Conservation (phyloP, 2,888 invertebrate species). For the Hermodice carunculata region DNA sequence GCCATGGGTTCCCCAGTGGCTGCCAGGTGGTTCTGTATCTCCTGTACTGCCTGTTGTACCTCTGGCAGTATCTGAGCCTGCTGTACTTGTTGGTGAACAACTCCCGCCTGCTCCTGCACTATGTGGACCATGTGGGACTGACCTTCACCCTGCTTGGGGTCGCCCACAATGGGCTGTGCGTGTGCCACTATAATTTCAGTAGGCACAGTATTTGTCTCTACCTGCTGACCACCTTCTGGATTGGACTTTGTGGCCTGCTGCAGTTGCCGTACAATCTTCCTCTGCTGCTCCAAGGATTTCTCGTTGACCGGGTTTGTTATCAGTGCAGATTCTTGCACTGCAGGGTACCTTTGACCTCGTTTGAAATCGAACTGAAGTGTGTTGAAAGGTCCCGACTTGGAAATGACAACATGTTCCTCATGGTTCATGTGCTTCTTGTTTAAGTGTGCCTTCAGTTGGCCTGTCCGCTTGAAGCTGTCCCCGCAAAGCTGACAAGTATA, state of each 20-base stretch:
- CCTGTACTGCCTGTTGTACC: not conserved
- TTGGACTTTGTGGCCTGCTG: too few relatives aligned
- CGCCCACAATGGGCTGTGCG: too few relatives aligned
- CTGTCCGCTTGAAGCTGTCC: conserved; percentile 56
- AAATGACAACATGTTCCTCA: conserved; percentile 17
- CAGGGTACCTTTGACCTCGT: not conserved
- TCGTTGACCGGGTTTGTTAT: too few relatives aligned
- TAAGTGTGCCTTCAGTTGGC: conserved; percentile 58
- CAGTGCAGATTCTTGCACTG: not conserved
- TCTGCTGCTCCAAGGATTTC: too few relatives aligned
- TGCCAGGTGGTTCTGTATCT: not conserved
- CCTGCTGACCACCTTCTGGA: too few relatives aligned
- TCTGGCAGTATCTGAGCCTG: too few relatives aligned
- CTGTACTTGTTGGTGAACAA: too few relatives aligned
- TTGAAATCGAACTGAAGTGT: conserved; percentile 14
- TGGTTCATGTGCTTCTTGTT: conserved; percentile 27
- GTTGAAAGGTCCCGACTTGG: conserved; percentile 12
- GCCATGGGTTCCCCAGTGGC: not conserved
- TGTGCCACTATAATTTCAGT: too few relatives aligned
- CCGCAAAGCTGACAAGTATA: conserved; percentile 59
- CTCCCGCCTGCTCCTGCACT: not conserved
- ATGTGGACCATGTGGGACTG: not conserved
- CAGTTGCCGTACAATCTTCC: too few relatives aligned
- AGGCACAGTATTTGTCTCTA: too few relatives aligned
- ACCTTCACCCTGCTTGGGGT: too few relatives aligned